A percentile compares a stretch with the other conserved stretches of the same genome.
phyloP scores from a whole-genome alignment of 2,797 vertebrate species.

The Crocidura indochinensis region DNA sequence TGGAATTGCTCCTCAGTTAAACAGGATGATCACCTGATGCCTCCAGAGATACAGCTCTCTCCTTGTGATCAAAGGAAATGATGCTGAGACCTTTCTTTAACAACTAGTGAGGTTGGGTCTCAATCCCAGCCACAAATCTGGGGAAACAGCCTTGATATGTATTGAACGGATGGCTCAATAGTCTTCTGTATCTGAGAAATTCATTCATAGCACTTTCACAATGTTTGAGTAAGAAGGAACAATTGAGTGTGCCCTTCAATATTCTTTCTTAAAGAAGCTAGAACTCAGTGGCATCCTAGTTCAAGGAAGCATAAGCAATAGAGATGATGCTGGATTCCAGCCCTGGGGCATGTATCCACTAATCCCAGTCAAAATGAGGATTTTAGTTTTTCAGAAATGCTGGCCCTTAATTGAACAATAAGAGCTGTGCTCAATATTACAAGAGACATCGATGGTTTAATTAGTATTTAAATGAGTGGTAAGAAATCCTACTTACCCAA shows the following conservation, averaged over 20 bases:
- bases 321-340: background rate
- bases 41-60: too few species aligned
- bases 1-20: background rate
- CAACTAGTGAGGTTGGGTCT: too few species aligned
- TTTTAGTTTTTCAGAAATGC: slow-evolving; percentile 74
- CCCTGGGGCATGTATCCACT: too few species aligned
- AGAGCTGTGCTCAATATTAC: slow-evolving; percentile 81
- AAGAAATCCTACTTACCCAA: slow-evolving; percentile 93
- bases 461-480: slow-evolving; percentile 87
- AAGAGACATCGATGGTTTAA: slow-evolving; percentile 88
- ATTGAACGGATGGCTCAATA: too few species aligned
- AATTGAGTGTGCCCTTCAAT: background rate
- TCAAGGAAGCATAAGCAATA: background rate
- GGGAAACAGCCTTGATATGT: too few species aligned
- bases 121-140: too few species aligned
- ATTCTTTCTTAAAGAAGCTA: background rate
- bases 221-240: background rate
- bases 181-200: too few species aligned
- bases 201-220: too few species aligned
- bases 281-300: background rate
- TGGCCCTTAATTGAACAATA: slow-evolving; percentile 85
- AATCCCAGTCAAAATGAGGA: background rate
- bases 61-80: background rate
- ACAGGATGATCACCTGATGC: background rate
- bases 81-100: too few species aligned